Base-by-base conservation (phyloP, 2,797 vertebrate genomes). In the Bovichtus variegatus region DNA sequence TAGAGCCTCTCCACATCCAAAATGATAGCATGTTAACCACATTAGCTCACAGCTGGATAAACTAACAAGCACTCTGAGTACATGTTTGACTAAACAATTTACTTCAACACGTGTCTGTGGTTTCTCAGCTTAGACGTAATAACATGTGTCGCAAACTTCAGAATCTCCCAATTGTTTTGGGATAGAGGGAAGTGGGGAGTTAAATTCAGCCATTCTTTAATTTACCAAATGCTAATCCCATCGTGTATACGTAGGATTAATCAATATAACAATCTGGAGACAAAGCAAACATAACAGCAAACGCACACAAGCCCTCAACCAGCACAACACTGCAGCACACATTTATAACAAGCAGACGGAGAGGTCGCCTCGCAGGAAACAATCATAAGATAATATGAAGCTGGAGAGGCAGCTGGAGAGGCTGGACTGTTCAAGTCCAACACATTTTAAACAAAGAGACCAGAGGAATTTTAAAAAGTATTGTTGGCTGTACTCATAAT, bases 81-180 rank as follows among this genome's bases (percentile, higher is more conserved):
- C 68, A 72, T 6, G 53, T 27, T 86, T 64, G 66, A 78, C 76
- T 77, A 85, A 89, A 86, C 84, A 84, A 60, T 90, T 91, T 81
- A 85, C 77, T 58, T 50, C 55, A 70, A 73, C 86, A 31, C 34
- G 72, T 51, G 85, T 80, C 78, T 78, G 90, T 63, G 89, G 81
- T 80, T 90, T 82, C 58, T 74, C 82, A 53, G 74, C 81, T 85
- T 53, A 62, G 47, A 67, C 9, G 15, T 92, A 92, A 93, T 94
- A 63, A 86, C 86, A 86, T 3, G 23, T 67, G 75, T 82, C 11
- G 31, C 83, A 81, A 74, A 73, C 83, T 74, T 77, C 83, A 40
- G 44, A 81, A 82, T 72, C 60, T 76, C 73, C 66, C 69, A 79
- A 81, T 89, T 83, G 87, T 82, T 76, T n/a, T 2, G 38, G 25